Percentiles rank a stretch among this genome's conserved stretches.
phyloP scores from a whole-genome alignment of 2,113 vertebrate species.

The Labrus mixtus region DNA sequence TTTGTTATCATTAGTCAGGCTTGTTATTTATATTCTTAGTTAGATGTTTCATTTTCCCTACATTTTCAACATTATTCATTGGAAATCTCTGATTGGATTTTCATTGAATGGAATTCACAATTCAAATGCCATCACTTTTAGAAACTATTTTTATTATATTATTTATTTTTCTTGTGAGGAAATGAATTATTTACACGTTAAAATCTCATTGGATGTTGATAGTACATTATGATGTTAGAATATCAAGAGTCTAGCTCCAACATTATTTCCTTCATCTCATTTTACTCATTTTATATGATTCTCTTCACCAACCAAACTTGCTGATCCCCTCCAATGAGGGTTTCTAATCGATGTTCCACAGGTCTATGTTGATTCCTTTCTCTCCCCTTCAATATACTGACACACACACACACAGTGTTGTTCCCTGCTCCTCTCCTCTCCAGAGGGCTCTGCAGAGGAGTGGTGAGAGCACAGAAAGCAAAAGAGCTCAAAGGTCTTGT shows the following conservation, averaged over 20 bases:
- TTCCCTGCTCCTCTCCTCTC: constrained; percentile 5
- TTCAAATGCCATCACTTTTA: constrained; percentile 32
- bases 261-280: constrained; percentile 37
- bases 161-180: neutral
- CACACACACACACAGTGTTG: constrained; percentile 10
- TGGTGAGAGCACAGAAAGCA: constrained; percentile 39
- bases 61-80: neutral
- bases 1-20: neutral
- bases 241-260: neutral
- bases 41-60: neutral
- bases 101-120: constrained; percentile 21
- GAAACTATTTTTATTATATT: too few relatives aligned
- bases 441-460: constrained; percentile 16
- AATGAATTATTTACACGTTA: neutral
- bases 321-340: constrained; percentile 37
- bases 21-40: neutral
- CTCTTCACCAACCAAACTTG: constrained; percentile 43
- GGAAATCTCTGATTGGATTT: constrained; percentile 29
- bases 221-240: neutral
- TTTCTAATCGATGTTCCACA: constrained; percentile 49
- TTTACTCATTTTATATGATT: constrained; percentile 52
- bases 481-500: constrained; percentile 36
- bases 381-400: constrained; percentile 13
- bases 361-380: constrained; percentile 27
- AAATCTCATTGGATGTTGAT: constrained; percentile 1